These are phyloP conservation scores for Ricordea florida DNA, from an alignment of 92 coral and sea anemone species.

Conservation along the genomic window DNA sequence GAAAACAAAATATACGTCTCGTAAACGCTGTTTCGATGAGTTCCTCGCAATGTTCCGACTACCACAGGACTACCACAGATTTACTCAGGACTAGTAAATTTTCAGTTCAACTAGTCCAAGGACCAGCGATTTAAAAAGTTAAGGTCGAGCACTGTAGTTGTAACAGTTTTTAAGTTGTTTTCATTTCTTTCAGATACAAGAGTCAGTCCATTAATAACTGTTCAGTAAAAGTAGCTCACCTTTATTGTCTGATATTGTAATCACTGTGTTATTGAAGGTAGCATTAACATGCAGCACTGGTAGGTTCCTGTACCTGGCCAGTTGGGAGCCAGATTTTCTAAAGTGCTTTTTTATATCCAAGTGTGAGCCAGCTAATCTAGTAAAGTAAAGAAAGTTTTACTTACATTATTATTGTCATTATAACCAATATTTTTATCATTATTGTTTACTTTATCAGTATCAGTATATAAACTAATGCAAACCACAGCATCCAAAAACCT, in stretches of 20 bases:
- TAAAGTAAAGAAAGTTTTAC: neutral
- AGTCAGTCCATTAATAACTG: neutral
- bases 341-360: slow-evolving; percentile 23
- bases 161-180: too few species aligned
- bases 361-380: slow-evolving; percentile 23
- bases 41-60: too few species aligned
- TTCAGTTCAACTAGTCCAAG: too few species aligned
- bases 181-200: neutral
- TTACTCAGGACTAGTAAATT: too few species aligned
- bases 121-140: too few species aligned
- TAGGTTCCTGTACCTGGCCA: slow-evolving; percentile 56
- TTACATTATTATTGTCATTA: too few species aligned
- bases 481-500: neutral
- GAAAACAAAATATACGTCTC: too few species aligned
- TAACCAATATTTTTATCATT: neutral
- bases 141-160: too few species aligned
- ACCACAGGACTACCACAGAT: too few species aligned
- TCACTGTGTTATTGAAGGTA: slow-evolving; percentile 84
- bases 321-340: slow-evolving; percentile 1
- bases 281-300: slow-evolving; percentile 90
- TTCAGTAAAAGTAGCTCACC: too few species aligned
- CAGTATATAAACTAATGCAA: neutral
- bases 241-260: slow-evolving; percentile 78
- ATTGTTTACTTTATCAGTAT: neutral
- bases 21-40: too few species aligned